Base-by-base conservation (phyloP, 1,140 invertebrate species). In the Neotoxoptera formosana region DNA sequence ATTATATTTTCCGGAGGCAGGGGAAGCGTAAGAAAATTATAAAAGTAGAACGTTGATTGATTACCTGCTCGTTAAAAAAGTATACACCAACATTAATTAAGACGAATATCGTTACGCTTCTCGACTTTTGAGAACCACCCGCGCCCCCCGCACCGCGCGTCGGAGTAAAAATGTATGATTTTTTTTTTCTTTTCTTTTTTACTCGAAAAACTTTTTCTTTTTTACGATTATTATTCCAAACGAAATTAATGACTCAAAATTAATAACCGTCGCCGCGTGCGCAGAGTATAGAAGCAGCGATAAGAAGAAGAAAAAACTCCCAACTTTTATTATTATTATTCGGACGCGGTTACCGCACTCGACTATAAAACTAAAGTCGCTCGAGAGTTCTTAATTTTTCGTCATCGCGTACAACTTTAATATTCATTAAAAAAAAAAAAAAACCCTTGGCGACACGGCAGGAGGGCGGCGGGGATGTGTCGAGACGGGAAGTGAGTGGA, bases 201-300 rank as follows among this genome's bases (percentile, higher is more conserved):
- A 84, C 14, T 25, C 45, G 47, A 56, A 93, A 93, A 84, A 88
- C 25, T 25, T 83, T 53, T 92, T 83, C n/a, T 83, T 93, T 93
- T 93, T 93, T 93, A 93, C 91, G 91, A 84, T 93, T 93, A 93
- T 93, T 93, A 93, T 93, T 93, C 76, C 30, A 21, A 81, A 83
- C 45, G 81, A 93, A 93, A 93, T 93, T 93, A 93, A 93, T 93
- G 91, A 93, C 81, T 93, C 91, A 93, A 93, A 93, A 93, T 93
- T 93, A 93, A 93, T 93, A 93, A 93, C 91, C 91, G 51, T 92
- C 67, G 45, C 90, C 34, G 60, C 47, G 60, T 11, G 56, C 47
- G 34, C 89, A 23, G 56, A 34, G 88, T 53, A 90, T 34, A 67
- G 60, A 76, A 76, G n/a, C 60, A 76, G 14, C 60, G 60, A 76